Evolutionary conservation across 35 echinoderm and acorn worm genomes (phyloP).

Genomic region (Holothuria glaberrima): DNA sequence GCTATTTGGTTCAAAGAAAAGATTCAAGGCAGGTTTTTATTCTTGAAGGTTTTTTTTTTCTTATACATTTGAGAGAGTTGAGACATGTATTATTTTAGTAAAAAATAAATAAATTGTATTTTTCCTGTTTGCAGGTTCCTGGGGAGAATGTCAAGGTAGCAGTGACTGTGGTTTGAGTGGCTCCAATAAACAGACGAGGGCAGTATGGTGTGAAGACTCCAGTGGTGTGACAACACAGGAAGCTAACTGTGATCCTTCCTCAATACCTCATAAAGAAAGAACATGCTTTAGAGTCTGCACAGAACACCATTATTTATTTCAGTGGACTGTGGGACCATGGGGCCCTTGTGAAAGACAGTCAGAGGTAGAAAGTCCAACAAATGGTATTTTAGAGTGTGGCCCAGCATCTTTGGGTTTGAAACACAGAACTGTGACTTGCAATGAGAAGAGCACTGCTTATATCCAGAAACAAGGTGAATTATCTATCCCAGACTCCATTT

Average conservation of each 20-base stretch:
- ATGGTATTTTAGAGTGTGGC: conserved; percentile 62
- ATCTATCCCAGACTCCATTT: conserved; percentile 71
- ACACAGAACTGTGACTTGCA: conserved; percentile 75
- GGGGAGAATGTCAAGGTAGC: conserved; percentile 36
- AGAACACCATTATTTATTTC: conserved; percentile 76
- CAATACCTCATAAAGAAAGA: conserved; percentile 27
- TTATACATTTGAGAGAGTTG: too few relatives aligned
- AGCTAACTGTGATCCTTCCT: conserved; percentile 18
- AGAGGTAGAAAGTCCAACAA: conserved; percentile 5
- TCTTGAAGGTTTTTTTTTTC: too few relatives aligned
- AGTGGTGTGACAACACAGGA: conserved; percentile 3
- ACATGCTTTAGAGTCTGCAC: conserved; percentile 92
- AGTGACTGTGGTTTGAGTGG: conserved; percentile 7
- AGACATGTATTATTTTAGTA: too few relatives aligned
- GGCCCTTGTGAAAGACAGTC: conserved; percentile 49
- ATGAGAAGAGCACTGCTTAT: conserved; percentile 70
- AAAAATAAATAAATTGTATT: neutral
- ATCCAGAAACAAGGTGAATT: conserved; percentile 65
- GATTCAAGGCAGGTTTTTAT: too few relatives aligned
- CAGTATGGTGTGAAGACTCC: conserved; percentile 40
- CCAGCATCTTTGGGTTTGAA: conserved; percentile 71
- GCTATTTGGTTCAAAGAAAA: too few relatives aligned
- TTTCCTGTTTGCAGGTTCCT: conserved; percentile 18
- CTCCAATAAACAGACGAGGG: conserved; percentile 35
- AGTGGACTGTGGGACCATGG: conserved; percentile 88